A percentile compares a stretch with the other conserved stretches of the same genome.
phyloP scores from a whole-genome alignment of 2,797 vertebrate genomes.

The Artibeus jamaicensis region DNA sequence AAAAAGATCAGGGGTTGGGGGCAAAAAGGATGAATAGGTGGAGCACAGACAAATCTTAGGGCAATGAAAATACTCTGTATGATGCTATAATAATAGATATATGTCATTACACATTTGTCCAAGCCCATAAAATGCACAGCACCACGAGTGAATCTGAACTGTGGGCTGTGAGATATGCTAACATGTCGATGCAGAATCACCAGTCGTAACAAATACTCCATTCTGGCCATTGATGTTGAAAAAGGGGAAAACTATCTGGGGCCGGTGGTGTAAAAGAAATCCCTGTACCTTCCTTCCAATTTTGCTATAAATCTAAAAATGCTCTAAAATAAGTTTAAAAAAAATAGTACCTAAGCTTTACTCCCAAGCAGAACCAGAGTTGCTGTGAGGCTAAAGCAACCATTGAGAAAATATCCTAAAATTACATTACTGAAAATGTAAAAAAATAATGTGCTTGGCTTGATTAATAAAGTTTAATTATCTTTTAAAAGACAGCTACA shows the following conservation, averaged over 20 bases:
- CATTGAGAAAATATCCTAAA: neutral
- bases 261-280: neutral
- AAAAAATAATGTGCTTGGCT: neutral
- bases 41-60: neutral
- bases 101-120: neutral
- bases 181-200: neutral
- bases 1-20: neutral
- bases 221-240: neutral
- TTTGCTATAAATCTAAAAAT: neutral
- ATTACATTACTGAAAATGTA: neutral
- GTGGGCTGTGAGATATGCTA: neutral
- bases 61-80: neutral
- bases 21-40: neutral
- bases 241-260: neutral
- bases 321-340: neutral
- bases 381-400: neutral
- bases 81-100: neutral
- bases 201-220: neutral
- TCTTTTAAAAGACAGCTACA: neutral
- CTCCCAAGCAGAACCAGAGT: neutral
- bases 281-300: neutral
- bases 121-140: neutral
- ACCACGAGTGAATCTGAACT: neutral
- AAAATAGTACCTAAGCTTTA: neutral
- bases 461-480: slow-evolving; percentile 25